phyloP scores from a whole-genome alignment of 2,888 invertebrate species.

The Macrosiphum euphorbiae region DNA sequence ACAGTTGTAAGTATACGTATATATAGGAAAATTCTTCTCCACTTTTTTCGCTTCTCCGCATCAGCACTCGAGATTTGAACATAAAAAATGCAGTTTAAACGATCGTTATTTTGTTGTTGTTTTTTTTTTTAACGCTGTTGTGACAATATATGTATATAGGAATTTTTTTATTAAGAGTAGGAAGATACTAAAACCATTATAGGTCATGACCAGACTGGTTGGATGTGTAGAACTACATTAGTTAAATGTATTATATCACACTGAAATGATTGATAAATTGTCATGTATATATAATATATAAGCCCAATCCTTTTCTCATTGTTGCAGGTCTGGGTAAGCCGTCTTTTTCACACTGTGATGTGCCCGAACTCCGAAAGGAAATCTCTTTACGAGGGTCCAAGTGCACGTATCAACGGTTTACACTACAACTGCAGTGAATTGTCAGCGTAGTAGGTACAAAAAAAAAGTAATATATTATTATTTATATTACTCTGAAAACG shows the following conservation, averaged over 20 bases:
- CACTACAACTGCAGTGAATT: not conserved
- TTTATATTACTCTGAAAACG: not conserved
- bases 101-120: conserved; percentile 19
- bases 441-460: not conserved
- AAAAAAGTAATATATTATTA: conserved; percentile 19
- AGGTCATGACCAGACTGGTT: conserved; percentile 34
- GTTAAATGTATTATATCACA: conserved; percentile 4
- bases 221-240: conserved; percentile 9
- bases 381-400: conserved; percentile 15
- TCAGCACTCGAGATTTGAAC: not conserved
- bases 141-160: not conserved
- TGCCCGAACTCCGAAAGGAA: not conserved
- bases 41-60: not conserved
- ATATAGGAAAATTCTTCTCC: conserved; percentile 23
- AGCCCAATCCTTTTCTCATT: conserved; percentile 32
- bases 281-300: not conserved
- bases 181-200: conserved; percentile 40
- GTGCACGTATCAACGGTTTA: not conserved
- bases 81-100: conserved; percentile 35
- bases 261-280: conserved; percentile 24
- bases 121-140: not conserved
- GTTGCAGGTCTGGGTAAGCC: not conserved
- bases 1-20: not conserved
- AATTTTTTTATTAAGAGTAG: conserved; percentile 11
- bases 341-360: conserved; percentile 13